phyloP scores from a whole-genome alignment of 2,797 vertebrate species.

The Microchirus variegatus region DNA sequence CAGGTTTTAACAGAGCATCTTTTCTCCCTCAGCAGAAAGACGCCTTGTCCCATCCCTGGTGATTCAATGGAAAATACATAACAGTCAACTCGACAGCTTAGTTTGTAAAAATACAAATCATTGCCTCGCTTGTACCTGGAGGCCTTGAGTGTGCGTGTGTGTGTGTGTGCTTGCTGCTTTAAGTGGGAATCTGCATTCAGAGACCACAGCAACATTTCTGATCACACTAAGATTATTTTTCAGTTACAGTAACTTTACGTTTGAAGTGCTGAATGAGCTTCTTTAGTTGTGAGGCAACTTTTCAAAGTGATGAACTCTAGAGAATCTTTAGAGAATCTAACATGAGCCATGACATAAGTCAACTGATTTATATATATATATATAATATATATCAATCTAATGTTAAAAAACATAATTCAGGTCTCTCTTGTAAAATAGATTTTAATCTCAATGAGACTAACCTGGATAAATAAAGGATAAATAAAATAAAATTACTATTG shows the following conservation, averaged over 20 bases:
- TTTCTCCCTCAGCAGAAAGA: conserved; percentile 63
- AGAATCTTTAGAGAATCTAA: no score
- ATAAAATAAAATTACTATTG: no score
- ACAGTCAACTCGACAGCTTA: conserved; percentile 39
- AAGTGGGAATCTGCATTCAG: background rate
- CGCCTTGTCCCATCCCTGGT: conserved; percentile 45
- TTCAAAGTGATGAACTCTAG: no score
- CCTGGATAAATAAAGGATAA: no score
- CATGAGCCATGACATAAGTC: no score
- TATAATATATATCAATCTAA: no score
- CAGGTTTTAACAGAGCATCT: conserved; percentile 66
- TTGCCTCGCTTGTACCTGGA: conserved; percentile 9
- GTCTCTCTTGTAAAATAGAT: no score
- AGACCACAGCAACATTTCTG: background rate
- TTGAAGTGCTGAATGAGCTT: background rate
- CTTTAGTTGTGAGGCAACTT: no score
- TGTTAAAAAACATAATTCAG: no score
- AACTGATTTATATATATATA: no score
- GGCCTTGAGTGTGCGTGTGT: background rate
- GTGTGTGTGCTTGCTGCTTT: background rate
- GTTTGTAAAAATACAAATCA: conserved; percentile 54
- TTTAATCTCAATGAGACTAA: no score
- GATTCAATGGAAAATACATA: conserved; percentile 63
- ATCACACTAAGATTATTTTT: conserved; percentile 8
- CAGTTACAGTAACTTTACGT: background rate